Base-by-base conservation (phyloP, 2,888 invertebrate genomes). In the Pterostichus madidus region DNA sequence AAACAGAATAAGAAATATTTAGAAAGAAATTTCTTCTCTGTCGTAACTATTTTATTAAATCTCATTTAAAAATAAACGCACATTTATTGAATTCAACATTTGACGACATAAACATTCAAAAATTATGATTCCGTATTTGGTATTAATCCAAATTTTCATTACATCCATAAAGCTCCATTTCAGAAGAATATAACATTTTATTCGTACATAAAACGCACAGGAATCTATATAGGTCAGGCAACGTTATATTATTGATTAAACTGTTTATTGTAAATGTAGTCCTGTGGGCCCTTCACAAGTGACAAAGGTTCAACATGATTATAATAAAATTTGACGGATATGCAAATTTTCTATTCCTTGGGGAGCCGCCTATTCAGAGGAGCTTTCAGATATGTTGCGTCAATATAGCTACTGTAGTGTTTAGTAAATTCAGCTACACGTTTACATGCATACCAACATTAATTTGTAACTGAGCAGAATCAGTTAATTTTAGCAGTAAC, bases 281-380 rank as follows among this genome's bases (percentile, higher is more conserved):
- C 68, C 68, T 71, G 35, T 44, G 68, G 68, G 68, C 1, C 15
- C 35, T 39, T 71, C 44, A 44, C 17, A 44, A 71, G 44, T 71
- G 68, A 71, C 68, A 71, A 5, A 39, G 68, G 68, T 44, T 71
- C 68, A 17, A 71, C 44, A 44, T 71, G 46, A 71, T 71, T 71
- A 71, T 71, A 71, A 71, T 71, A 71, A 71, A 77, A 77, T 77
- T 77, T 77, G 77, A 77, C 77, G 59, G 59, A 59, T 77, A 77
- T 77, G 77, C 53, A 77, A 77, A 77, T 77, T 77, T 35, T 13
- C 32, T 31, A 15, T 59, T 53, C 77, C 59, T 17, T 5, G 10
- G 59, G 77, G 56, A 71, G 17, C 13, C 31, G n/a, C 5, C 31
- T 15, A 15, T 35, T 13, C 64, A 7, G 24, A 7, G 17, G 17